Conservation (phyloP, 2,888 invertebrate genomes). For the Craniophora ligustri region DNA sequence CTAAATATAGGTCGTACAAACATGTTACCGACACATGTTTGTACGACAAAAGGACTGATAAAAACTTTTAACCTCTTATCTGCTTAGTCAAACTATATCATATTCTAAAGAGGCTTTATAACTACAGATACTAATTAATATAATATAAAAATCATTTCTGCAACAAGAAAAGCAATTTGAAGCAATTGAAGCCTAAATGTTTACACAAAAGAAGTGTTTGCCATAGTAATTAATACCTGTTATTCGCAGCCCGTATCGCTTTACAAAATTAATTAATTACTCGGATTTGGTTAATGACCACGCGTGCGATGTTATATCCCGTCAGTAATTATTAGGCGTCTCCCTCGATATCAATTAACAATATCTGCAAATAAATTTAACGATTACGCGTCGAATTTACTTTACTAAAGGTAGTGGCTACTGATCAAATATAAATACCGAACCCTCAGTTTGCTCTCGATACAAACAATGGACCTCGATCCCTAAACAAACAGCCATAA, state of each 20-base stretch:
- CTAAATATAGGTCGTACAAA: no score
- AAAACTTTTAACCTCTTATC: no score
- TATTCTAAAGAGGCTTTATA: no score
- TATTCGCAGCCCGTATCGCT: constrained; percentile 48
- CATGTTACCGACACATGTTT: no score
- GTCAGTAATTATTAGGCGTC: constrained; percentile 67
- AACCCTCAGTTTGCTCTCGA: constrained; percentile 48
- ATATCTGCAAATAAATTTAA: constrained; percentile 73
- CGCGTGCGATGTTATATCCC: constrained; percentile 55
- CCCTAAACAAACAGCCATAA: constrained; percentile 55
- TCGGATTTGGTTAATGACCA: constrained; percentile 71
- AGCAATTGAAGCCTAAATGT: constrained; percentile 16
- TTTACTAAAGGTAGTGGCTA: constrained; percentile 55
- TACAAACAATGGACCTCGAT: constrained; percentile 50
- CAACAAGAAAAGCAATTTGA: no score
- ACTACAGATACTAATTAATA: no score
- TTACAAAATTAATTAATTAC: constrained; percentile 72
- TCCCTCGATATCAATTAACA: constrained; percentile 75
- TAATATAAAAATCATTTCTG: no score
- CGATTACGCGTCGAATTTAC: constrained; percentile 66
- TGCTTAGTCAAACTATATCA: no score
- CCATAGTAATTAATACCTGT: constrained; percentile 48
- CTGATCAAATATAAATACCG: constrained; percentile 67
- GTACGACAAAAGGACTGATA: no score
- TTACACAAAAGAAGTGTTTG: constrained; percentile 47